Percentiles rank a stretch among this genome's conserved stretches.
phyloP scores from a whole-genome alignment of 2,888 invertebrate genomes.

The Mesorhabditis belari region DNA sequence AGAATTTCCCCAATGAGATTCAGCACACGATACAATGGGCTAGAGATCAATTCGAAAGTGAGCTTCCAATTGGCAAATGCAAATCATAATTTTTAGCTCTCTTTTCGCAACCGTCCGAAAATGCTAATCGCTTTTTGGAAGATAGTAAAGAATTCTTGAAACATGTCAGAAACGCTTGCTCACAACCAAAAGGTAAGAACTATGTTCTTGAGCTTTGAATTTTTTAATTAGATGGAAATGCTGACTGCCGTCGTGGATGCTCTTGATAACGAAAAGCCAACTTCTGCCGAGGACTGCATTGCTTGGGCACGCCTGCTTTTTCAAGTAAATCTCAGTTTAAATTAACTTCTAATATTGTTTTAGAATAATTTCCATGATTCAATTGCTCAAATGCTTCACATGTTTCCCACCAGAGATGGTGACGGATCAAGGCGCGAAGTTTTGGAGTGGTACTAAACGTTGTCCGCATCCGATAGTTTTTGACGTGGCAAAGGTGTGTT shows the following conservation, averaged over 20 bases:
- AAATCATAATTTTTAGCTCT: neutral
- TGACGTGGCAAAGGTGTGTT: too few relatives aligned
- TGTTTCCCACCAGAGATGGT: slow-evolving; percentile 82
- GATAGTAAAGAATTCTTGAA: slow-evolving; percentile 46
- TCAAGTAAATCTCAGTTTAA: slow-evolving; percentile 10
- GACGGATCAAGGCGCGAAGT: slow-evolving; percentile 66
- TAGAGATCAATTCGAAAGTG: slow-evolving; percentile 63
- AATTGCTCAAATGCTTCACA: slow-evolving; percentile 88
- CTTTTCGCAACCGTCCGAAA: slow-evolving; percentile 74
- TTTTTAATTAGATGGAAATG: too few relatives aligned
- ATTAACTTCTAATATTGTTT: slow-evolving; percentile 2
- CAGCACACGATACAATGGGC: slow-evolving; percentile 59
- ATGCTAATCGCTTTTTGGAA: slow-evolving; percentile 54
- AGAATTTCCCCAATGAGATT: slow-evolving; percentile 98
- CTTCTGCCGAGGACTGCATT: slow-evolving; percentile 75
- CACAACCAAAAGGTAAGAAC: slow-evolving; percentile 40
- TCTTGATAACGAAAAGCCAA: slow-evolving; percentile 77
- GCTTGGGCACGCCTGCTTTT: slow-evolving; percentile 69
- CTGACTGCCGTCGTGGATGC: slow-evolving; percentile 57
- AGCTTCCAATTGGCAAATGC: neutral
- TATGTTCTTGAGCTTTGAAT: too few relatives aligned
- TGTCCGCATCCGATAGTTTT: slow-evolving; percentile 76
- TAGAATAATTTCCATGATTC: slow-evolving; percentile 88
- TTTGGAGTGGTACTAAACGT: slow-evolving; percentile 96
- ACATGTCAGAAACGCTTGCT: slow-evolving; percentile 40